phyloP scores from a whole-genome alignment of 2,113 vertebrate species.

The Callocephalon fimbriatum region DNA sequence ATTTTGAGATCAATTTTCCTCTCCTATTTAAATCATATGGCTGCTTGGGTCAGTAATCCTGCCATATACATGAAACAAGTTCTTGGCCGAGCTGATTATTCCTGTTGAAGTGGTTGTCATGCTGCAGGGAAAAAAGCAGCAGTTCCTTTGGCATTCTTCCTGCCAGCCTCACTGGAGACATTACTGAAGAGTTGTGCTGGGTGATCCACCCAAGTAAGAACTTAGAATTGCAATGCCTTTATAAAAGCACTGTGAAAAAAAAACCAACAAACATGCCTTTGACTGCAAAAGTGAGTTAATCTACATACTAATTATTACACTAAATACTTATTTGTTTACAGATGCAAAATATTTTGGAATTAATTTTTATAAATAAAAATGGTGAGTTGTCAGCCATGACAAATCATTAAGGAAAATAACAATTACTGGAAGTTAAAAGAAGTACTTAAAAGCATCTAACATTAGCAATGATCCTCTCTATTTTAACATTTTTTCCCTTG shows the following conservation, averaged over 20 bases:
- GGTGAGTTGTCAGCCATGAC: neutral
- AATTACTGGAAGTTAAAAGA: neutral
- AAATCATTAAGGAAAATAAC: neutral
- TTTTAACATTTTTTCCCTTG: neutral
- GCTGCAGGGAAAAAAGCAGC: neutral
- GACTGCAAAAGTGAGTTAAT: neutral
- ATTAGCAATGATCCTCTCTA: neutral
- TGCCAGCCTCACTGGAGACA: neutral
- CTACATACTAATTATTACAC: neutral
- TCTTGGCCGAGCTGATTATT: neutral
- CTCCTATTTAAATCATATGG: conserved; percentile 41
- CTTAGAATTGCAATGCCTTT: neutral
- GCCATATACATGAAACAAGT: neutral
- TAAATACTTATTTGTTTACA: neutral
- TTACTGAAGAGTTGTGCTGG: neutral
- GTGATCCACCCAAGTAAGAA: neutral
- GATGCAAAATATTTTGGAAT: neutral
- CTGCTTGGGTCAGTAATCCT: conserved; percentile 33
- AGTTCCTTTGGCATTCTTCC: neutral
- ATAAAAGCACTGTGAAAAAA: neutral
- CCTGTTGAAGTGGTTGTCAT: conserved; percentile 15
- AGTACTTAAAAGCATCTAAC: neutral
- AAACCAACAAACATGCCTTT: neutral
- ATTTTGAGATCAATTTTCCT: conserved; percentile 44
- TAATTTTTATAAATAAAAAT: neutral